These are phyloP conservation scores for Drosophila punjabiensis DNA, from an alignment of 1,140 invertebrate genomes.

Conservation along the genomic window DNA sequence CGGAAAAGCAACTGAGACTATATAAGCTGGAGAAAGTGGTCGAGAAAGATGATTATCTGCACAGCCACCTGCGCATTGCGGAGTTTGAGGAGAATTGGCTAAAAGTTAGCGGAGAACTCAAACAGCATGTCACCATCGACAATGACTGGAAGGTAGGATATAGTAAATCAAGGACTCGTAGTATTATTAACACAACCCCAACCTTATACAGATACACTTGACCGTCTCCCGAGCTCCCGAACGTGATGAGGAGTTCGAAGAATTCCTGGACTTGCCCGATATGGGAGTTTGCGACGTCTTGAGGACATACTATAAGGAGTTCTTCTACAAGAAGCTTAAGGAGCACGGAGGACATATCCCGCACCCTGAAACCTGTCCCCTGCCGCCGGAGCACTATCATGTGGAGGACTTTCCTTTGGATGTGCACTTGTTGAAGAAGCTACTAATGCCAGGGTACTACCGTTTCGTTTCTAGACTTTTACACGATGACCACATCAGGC, in stretches of 20 bases:
- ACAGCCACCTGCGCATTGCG: slow-evolving; percentile 34
- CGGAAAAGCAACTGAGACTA: slow-evolving; percentile 20
- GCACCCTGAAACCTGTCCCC: slow-evolving; percentile 51
- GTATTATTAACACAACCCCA: too few species aligned
- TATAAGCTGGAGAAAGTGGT: slow-evolving; percentile 46
- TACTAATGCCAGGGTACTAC: slow-evolving; percentile 53
- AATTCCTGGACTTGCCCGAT: slow-evolving; percentile 5
- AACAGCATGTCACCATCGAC: slow-evolving; percentile 41
- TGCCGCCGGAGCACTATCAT: slow-evolving; percentile 46
- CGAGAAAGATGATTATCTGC: slow-evolving; percentile 34
- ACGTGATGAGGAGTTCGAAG: slow-evolving; percentile 20
- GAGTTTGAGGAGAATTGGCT: slow-evolving; percentile 33
- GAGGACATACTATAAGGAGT: slow-evolving; percentile 56
- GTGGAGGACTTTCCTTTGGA: slow-evolving; percentile 62
- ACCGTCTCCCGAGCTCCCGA: slow-evolving; percentile 7
- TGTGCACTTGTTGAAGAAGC: slow-evolving; percentile 24
- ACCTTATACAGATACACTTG: slow-evolving; percentile 34
- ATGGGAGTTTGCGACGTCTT: slow-evolving; percentile 55
- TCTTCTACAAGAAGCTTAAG: slow-evolving; percentile 61
- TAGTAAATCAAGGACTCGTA: too few species aligned
- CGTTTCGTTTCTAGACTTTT: slow-evolving; percentile 17
- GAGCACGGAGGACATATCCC: slow-evolving; percentile 61
- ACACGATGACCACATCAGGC: slow-evolving; percentile 14
- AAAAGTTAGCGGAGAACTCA: slow-evolving; percentile 50
- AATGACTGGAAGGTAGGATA: slow-evolving; percentile 65